These are phyloP conservation scores for Vanessa tameamea DNA, from an alignment of 1,140 invertebrate genomes.

Conservation along the genomic window DNA sequence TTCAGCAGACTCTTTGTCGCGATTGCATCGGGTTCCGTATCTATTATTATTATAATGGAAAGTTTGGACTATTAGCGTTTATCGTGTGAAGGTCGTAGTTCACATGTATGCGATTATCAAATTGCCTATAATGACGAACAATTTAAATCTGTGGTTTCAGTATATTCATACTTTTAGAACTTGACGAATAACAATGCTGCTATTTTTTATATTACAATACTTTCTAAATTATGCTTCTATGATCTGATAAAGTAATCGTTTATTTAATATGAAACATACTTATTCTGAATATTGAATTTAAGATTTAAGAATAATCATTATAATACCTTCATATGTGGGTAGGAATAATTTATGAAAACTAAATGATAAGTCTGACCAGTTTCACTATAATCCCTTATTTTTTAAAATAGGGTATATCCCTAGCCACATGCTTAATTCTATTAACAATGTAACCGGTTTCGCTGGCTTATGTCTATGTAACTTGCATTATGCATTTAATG, in stretches of 20 bases:
- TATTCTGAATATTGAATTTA: no score
- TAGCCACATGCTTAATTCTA: conserved; percentile 9
- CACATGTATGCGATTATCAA: conserved; percentile 29
- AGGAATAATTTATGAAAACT: background rate
- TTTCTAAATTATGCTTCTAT: no score
- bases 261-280: no score
- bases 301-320: background rate
- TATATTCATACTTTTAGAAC: no score
- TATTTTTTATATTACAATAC: no score
- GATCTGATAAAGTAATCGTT: no score
- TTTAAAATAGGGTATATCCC: conserved; percentile 5
- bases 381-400: background rate
- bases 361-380: conserved; percentile 1
- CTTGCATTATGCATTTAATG: conserved; percentile 36
- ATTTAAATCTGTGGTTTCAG: no score
- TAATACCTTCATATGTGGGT: background rate
- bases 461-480: conserved; percentile 8
- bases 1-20: conserved; percentile 52
- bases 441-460: conserved; percentile 11
- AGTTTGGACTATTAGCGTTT: conserved; percentile 2
- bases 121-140: no score
- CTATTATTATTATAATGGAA: conserved; percentile 34
- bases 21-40: conserved; percentile 48
- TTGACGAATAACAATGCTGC: no score
- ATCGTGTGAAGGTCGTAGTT: conserved; percentile 30